A percentile compares a stretch with the other conserved stretches of the same genome.
Conservation (phyloP, 53 echinoderm and acorn worm genomes). For the Mesocentrotus franciscanus region DNA sequence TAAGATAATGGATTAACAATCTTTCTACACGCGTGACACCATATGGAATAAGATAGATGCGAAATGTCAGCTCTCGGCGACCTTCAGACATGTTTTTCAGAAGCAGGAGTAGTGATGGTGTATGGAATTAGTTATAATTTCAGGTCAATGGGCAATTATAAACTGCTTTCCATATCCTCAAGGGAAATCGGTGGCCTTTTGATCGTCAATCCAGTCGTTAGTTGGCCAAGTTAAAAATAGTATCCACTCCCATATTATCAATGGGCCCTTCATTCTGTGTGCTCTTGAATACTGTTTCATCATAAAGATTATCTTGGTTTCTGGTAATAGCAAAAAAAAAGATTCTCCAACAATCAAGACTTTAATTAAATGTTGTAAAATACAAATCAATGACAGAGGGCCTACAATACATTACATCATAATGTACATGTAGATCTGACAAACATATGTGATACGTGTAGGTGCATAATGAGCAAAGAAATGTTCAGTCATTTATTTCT, state of each 20-base stretch:
- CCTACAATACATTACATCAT: too few relatives aligned
- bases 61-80: background rate
- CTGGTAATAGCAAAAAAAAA: too few relatives aligned
- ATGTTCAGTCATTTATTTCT: too few relatives aligned
- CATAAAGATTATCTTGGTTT: too few relatives aligned
- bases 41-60: background rate
- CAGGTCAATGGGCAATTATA: conserved; percentile 38
- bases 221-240: background rate
- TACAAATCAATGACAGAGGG: too few relatives aligned
- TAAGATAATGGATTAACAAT: background rate
- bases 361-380: too few relatives aligned
- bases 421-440: too few relatives aligned
- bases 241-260: background rate
- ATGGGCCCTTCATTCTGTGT: too few relatives aligned
- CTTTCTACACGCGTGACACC: background rate
- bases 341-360: too few relatives aligned
- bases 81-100: background rate
- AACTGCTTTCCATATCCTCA: conserved; percentile 23
- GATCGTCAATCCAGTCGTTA: background rate
- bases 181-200: conserved; percentile 7
- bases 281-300: too few relatives aligned
- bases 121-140: conserved; percentile 25
- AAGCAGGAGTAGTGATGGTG: background rate
- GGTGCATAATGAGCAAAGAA: too few relatives aligned
- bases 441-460: too few relatives aligned